Conservation (phyloP, 2,797 vertebrate species). For the Liasis olivaceus region DNA sequence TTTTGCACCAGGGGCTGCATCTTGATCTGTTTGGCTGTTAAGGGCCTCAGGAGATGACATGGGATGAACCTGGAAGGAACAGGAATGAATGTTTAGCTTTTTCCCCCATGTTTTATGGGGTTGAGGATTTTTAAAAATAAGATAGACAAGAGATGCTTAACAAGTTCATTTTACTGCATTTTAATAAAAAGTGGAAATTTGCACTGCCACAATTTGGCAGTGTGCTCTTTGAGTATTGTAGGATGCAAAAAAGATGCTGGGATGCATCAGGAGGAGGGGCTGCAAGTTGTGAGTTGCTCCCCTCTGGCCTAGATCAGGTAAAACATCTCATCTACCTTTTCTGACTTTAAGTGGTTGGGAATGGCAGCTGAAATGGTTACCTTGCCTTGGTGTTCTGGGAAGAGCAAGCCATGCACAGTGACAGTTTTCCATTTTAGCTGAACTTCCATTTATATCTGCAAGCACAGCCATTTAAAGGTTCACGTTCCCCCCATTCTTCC, state of each 20-base stretch:
- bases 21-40: background rate
- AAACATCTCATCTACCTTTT: background rate
- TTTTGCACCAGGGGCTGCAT: background rate
- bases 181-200: background rate
- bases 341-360: background rate
- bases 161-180: background rate
- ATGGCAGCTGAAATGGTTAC: too few species aligned
- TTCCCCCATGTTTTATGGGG: background rate
- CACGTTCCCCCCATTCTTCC: background rate
- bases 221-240: background rate
- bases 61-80: background rate
- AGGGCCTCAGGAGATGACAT: background rate
- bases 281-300: background rate
- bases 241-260: background rate
- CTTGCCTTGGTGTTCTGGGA: background rate
- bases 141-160: background rate
- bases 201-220: background rate
- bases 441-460: background rate
- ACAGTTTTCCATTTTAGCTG: background rate
- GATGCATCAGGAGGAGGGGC: too few species aligned
- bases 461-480: background rate
- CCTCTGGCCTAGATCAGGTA: background rate
- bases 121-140: background rate
- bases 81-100: background rate
- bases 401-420: background rate